A percentile compares a stretch with the other conserved stretches of the same genome.
These are phyloP conservation scores for Ostrea edulis DNA, from an alignment of 1,140 invertebrate genomes.

Conservation along the genomic window DNA sequence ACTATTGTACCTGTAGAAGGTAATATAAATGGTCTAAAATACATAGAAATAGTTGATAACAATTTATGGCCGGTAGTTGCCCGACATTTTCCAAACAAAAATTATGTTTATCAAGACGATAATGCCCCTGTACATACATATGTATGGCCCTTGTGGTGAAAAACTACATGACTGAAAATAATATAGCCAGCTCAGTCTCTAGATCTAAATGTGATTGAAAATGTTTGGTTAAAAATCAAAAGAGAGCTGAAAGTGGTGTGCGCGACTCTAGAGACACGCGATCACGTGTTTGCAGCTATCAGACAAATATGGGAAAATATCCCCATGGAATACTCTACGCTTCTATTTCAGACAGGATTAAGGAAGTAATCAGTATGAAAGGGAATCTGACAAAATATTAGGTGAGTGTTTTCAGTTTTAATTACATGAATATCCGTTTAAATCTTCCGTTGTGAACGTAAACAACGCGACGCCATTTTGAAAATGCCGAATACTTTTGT, in stretches of 20 bases:
- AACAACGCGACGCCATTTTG: no score
- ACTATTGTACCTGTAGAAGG: no score
- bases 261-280: no score
- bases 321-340: not conserved
- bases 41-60: no score
- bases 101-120: slow-evolving; percentile 43
- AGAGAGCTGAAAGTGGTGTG: not conserved
- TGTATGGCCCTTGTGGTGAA: not conserved
- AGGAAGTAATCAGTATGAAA: no score
- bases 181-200: no score
- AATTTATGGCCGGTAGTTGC: not conserved
- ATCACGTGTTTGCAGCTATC: not conserved
- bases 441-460: not conserved
- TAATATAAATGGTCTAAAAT: no score
- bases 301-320: not conserved
- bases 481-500: no score
- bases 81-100: slow-evolving; percentile 41
- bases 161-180: no score
- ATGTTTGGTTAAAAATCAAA: no score
- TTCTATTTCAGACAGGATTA: no score
- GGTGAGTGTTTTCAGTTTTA: not conserved
- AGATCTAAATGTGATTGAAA: not conserved
- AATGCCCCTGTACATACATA: slow-evolving; percentile 46
- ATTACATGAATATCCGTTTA: not conserved
- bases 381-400: not conserved